Evolutionary conservation across 2,113 vertebrate genomes (phyloP).

Genomic region (Pardalotus punctatus): DNA sequence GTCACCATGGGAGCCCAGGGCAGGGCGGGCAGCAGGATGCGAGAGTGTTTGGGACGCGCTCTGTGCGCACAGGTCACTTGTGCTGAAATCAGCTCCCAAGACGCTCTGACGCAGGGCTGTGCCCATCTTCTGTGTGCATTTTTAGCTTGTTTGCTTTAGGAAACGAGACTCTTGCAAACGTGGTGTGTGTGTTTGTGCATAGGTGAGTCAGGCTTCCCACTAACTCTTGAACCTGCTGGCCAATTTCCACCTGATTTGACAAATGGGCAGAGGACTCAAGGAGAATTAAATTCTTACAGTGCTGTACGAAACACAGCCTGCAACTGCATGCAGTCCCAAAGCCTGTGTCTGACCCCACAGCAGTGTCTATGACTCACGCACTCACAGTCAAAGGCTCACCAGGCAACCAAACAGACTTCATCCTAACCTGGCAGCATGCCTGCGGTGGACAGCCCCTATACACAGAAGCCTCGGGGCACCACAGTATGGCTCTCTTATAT

Average conservation of each 20-base stretch:
- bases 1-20: fast-evolving
- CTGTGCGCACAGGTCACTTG: not conserved
- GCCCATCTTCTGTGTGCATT: not conserved
- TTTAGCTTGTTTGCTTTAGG: not conserved
- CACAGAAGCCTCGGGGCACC: not conserved
- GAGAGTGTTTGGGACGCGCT: fast-evolving
- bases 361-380: not conserved
- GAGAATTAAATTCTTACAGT: not conserved
- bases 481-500: not conserved
- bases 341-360: not conserved
- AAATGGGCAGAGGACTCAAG: not conserved
- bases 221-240: not conserved
- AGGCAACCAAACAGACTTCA: not conserved
- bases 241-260: slow-evolving; percentile 3
- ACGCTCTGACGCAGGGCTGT: fast-evolving
- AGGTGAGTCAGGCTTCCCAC: not conserved
- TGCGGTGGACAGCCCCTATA: not conserved
- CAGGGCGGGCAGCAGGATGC: not conserved
- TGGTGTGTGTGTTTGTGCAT: fast-evolving
- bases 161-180: not conserved
- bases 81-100: not conserved
- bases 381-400: not conserved
- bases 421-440: not conserved
- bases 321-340: not conserved
- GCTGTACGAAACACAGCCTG: not conserved